phyloP scores from a whole-genome alignment of 2,797 vertebrate species.

The Furcifer pardalis region DNA sequence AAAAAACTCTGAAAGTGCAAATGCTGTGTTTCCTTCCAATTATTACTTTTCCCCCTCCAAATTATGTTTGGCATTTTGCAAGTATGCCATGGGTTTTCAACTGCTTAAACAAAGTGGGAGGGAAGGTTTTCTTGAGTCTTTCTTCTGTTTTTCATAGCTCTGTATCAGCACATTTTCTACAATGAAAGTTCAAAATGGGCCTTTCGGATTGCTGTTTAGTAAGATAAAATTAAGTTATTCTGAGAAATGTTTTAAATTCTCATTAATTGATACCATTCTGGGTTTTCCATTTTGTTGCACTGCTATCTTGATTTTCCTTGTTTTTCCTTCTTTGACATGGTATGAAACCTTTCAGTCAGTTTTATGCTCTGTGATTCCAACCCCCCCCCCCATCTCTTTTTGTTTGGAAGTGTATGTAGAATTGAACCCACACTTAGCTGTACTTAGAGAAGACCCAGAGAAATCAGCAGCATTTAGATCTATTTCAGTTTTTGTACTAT shows the following conservation, averaged over 20 bases:
- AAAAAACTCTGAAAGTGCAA: neutral
- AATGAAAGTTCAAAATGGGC: neutral
- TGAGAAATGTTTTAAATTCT: neutral
- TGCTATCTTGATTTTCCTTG: neutral
- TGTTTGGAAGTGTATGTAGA: neutral
- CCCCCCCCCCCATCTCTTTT: too few relatives aligned
- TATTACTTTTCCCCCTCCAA: neutral
- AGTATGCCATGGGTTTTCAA: slow-evolving; percentile 4
- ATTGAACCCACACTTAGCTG: neutral
- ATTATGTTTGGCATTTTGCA: slow-evolving; percentile 1
- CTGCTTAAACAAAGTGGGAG: neutral
- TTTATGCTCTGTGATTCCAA: neutral
- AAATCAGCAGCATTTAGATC: neutral
- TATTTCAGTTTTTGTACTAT: neutral
- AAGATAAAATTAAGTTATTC: neutral
- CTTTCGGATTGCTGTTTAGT: neutral
- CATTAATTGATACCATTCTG: neutral
- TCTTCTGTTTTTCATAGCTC: neutral
- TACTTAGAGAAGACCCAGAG: neutral
- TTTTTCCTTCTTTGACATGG: neutral
- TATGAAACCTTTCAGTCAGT: neutral
- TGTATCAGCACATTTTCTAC: neutral
- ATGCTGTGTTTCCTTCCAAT: neutral
- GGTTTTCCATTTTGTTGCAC: neutral
- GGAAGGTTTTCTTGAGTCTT: neutral